Percentiles rank a stretch among this genome's conserved stretches.
Evolutionary conservation across 2,113 vertebrate species (phyloP).

Genomic region (Elanus axillaris): DNA sequence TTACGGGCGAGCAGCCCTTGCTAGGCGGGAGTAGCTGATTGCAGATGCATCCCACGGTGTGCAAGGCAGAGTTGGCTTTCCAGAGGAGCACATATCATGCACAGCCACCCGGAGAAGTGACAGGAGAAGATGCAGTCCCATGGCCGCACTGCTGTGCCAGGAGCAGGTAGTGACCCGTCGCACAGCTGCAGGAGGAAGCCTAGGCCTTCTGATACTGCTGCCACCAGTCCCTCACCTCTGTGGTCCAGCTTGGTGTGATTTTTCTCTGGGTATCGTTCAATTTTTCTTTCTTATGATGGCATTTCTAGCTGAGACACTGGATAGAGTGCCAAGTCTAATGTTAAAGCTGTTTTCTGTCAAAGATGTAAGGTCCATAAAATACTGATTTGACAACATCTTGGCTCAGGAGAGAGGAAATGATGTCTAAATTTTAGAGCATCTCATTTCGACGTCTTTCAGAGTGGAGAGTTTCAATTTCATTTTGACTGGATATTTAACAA

Average conservation of each 20-base stretch:
- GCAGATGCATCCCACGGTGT: not conserved
- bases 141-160: rapidly evolving
- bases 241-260: rapidly evolving
- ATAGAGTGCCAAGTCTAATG: not conserved
- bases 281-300: not conserved
- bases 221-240: not conserved
- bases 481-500: not conserved
- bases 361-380: not conserved
- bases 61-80: not conserved
- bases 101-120: not conserved
- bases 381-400: not conserved
- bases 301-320: not conserved
- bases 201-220: not conserved
- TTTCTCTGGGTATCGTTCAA: not conserved
- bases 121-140: not conserved
- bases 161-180: not conserved
- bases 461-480: not conserved
- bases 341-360: not conserved
- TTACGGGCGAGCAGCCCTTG: not conserved
- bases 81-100: not conserved
- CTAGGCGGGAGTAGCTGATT: slow-evolving; percentile 18
- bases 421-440: not conserved
- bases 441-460: not conserved
- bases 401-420: not conserved
- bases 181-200: not conserved